Evolutionary conservation across 2,888 invertebrate genomes (phyloP), one percentile per base, ranked within the genome.

Genomic region (Alviniconcha strummeri): DNA sequence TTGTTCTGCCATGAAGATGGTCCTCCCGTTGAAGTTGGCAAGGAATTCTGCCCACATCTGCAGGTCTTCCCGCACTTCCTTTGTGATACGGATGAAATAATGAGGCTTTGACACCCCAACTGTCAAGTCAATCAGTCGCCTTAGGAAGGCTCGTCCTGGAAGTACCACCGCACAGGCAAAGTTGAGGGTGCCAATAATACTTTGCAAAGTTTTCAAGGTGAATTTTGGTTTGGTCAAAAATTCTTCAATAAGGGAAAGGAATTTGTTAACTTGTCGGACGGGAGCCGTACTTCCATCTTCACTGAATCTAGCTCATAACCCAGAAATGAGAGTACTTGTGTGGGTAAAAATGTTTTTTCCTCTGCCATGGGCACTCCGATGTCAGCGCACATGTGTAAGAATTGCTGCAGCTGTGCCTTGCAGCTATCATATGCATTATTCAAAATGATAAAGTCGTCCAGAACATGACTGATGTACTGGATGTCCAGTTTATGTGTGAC

Each of bases 301-400:
- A 15, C 9, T 6, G 79, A n/a, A 60, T 64, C 78, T 5, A 78
- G 36, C 79, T 79, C 79, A 60, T n/a, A 57, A 0, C 79, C 79
- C n/a, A 36, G 64, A 60, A 79, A 60, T 13, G 57, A n/a, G 36
- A 79, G 17, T 17, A 60, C 36, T n/a, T 56, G 56, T 1, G n/a
- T 57, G 4, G 57, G 79, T 6, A n/a, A 9, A 56, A 79, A 56
- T 17, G 64, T 79, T n/a, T 79, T 57, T 57, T 56, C 56, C 11
- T 55, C n/a, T 13, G n/a, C 60, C n/a, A 79, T 79, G 55, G 79
- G 79, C n/a, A 79, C 36, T 17, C 64, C 79, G 13, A 79, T 79
- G 64, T 79, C 36, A 36, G 36, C 36, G 3, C 36, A 36, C 36
- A 36, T 36, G 36, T 36, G 36, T 36, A 36, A 36, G 36, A 36